Evolutionary conservation across 2,113 vertebrate genomes (phyloP).

Genomic region (Lampris incognitus): DNA sequence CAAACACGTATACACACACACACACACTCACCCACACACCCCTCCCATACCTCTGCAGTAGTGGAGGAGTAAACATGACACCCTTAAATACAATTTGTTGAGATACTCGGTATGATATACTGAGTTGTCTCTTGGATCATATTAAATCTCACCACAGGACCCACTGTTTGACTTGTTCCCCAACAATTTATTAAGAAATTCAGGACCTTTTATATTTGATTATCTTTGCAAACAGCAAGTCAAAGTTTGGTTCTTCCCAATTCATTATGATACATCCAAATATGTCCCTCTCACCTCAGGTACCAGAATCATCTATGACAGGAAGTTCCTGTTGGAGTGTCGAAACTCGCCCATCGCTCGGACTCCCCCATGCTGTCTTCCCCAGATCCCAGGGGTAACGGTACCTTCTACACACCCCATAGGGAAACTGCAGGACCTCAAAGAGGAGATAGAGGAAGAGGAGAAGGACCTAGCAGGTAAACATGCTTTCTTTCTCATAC

Average conservation of each 20-base stretch:
- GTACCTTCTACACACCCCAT: constrained; percentile 83
- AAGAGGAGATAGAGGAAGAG: constrained; percentile 88
- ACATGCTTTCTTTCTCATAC: not conserved
- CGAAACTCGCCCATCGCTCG: constrained; percentile 90
- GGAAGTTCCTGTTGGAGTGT: constrained; percentile 94
- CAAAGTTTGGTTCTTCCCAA: too few species aligned
- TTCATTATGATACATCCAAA: not conserved
- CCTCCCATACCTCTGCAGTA: not conserved
- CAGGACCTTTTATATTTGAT: too few species aligned
- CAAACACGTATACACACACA: not conserved
- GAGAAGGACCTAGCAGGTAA: constrained; percentile 89
- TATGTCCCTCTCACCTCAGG: constrained; percentile 68
- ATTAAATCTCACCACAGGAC: not conserved
- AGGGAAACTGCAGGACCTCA: constrained; percentile 87
- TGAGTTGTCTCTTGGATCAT: not conserved
- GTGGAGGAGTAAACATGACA: not conserved
- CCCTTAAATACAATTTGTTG: too few species aligned
- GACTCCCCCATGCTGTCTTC: constrained; percentile 91
- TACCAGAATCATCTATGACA: constrained; percentile 93
- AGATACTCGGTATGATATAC: not conserved
- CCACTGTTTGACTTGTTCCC: too few species aligned
- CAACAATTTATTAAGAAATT: too few species aligned
- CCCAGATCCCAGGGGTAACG: constrained; percentile 92
- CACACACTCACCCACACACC: not conserved
- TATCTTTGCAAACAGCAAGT: too few species aligned